Conservation (phyloP, 2,888 invertebrate genomes). For the Lasioglossum lativentre region DNA sequence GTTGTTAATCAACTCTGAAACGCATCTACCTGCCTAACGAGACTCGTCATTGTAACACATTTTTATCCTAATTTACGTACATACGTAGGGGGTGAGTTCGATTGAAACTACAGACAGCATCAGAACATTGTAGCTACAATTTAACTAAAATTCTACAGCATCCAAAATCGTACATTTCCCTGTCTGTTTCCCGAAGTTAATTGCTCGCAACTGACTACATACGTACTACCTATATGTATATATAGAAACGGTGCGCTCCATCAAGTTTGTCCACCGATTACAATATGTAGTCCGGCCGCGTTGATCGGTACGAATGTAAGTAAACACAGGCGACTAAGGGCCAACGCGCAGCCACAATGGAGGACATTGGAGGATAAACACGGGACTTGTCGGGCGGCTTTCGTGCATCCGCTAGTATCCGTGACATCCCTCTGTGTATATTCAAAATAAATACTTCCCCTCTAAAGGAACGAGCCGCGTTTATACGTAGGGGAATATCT, state of each 20-base stretch:
- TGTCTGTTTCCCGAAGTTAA: background rate
- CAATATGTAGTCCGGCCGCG: background rate
- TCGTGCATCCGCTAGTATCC: background rate
- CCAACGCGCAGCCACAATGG: background rate
- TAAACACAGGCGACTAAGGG: background rate
- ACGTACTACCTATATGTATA: too few relatives aligned
- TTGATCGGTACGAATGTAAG: background rate
- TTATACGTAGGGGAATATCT: background rate
- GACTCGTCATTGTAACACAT: background rate
- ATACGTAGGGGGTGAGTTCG: too few relatives aligned
- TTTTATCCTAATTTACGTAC: background rate
- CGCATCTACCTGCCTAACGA: background rate
- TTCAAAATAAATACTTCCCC: background rate
- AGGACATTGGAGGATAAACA: background rate
- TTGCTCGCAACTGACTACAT: background rate
- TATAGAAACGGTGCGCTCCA: background rate
- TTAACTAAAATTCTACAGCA: too few relatives aligned
- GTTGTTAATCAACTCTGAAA: background rate
- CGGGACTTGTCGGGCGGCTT: background rate
- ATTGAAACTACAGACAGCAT: too few relatives aligned
- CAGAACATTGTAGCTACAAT: too few relatives aligned
- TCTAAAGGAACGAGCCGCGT: background rate
- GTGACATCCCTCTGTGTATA: background rate
- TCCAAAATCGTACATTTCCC: background rate
- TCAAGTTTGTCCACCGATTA: background rate